Conservation (phyloP, 2,888 invertebrate genomes). For the Argyresthia albistria region DNA sequence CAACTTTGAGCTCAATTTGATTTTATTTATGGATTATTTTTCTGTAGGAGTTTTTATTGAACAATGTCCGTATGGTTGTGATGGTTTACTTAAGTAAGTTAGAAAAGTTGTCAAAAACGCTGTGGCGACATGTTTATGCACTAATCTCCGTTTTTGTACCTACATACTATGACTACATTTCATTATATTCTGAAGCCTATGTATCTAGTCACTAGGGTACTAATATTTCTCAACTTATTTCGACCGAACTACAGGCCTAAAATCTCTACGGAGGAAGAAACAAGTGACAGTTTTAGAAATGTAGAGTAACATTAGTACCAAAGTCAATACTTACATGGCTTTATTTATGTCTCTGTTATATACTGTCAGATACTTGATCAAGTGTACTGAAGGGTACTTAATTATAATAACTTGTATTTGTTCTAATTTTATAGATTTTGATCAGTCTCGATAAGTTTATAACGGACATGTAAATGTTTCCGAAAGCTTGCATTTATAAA, state of each 20-base stretch:
- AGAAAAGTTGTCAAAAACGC: constrained; percentile 16
- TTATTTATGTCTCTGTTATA: too few species aligned
- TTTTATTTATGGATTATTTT: constrained; percentile 43
- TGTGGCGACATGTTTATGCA: not conserved
- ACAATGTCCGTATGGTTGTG: constrained; percentile 69
- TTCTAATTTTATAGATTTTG: too few species aligned
- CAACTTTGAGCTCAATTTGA: constrained; percentile 42
- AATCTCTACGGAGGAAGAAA: too few species aligned
- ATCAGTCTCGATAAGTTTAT: too few species aligned
- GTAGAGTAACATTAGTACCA: too few species aligned
- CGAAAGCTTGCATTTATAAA: constrained; percentile 6
- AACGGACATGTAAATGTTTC: not conserved
- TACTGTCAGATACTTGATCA: too few species aligned
- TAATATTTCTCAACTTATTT: not conserved
- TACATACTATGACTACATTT: not conserved
- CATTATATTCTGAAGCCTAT: not conserved
- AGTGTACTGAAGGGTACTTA: too few species aligned
- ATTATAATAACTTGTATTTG: too few species aligned
- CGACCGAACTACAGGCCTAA: not conserved
- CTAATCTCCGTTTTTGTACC: not conserved
- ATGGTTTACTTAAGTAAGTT: constrained; percentile 72
- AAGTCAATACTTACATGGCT: too few species aligned
- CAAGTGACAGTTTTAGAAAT: too few species aligned
- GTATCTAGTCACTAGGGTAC: not conserved
- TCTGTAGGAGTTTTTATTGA: constrained; percentile 51